phyloP scores from a whole-genome alignment of 2,888 invertebrate genomes.

The Spodoptera exigua region DNA sequence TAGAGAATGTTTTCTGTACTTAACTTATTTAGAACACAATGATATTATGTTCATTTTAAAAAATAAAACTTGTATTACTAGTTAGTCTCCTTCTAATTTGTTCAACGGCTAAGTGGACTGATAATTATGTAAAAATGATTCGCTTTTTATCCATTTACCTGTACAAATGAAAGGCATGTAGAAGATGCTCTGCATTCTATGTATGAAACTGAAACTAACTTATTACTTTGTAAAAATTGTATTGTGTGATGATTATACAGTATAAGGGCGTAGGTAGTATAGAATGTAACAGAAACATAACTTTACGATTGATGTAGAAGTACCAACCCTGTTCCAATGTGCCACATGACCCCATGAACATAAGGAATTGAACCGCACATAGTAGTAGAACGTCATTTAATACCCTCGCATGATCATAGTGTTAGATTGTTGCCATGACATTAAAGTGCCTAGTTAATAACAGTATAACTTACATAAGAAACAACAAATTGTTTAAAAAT shows the following conservation, averaged over 20 bases:
- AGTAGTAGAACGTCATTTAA: constrained; percentile 24
- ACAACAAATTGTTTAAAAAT: constrained; percentile 3
- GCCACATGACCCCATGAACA: constrained; percentile 12
- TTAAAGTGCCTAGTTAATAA: constrained; percentile 63
- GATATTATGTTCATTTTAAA: constrained; percentile 1
- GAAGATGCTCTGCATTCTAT: too few relatives aligned
- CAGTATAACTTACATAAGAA: constrained; percentile 15
- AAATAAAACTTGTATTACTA: constrained; percentile 3
- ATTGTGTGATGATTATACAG: too few relatives aligned
- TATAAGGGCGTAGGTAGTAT: not conserved
- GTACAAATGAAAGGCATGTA: too few relatives aligned
- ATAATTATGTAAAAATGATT: too few relatives aligned
- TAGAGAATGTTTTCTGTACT: constrained; percentile 47
- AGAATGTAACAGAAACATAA: too few relatives aligned
- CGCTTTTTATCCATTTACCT: not conserved
- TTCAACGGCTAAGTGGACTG: not conserved
- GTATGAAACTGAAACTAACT: too few relatives aligned
- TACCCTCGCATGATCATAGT: constrained; percentile 6
- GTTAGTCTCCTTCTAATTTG: constrained; percentile 10
- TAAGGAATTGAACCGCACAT: constrained; percentile 36
- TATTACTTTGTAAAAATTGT: too few relatives aligned
- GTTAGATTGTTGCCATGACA: constrained; percentile 33
- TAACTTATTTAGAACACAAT: constrained; percentile 32
- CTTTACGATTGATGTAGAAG: not conserved
- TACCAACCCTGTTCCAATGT: constrained; percentile 2